Percentiles rank a stretch among this genome's conserved stretches.
Conservation (phyloP, 2,113 vertebrate species). For the Pheucticus melanocephalus region DNA sequence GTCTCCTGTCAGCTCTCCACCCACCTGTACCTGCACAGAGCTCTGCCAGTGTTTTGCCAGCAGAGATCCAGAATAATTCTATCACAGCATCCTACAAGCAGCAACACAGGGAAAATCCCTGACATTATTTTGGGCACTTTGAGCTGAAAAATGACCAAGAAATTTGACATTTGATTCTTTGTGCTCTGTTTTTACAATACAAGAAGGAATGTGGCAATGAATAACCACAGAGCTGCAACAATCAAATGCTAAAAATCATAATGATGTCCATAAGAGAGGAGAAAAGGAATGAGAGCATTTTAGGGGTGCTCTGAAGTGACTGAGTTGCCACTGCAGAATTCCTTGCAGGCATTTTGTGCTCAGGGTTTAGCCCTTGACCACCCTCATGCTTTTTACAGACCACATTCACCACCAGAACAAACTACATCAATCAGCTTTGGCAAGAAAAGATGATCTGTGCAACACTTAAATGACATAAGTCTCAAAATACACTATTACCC, state of each 20-base stretch:
- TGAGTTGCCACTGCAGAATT: neutral
- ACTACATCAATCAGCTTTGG: neutral
- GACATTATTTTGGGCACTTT: neutral
- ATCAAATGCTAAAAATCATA: neutral
- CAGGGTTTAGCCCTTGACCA: neutral
- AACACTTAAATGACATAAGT: neutral
- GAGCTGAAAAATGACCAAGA: neutral
- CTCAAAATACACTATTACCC: neutral
- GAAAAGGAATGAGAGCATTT: neutral
- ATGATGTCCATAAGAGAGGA: neutral
- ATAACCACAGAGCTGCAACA: neutral
- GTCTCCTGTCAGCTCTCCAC: neutral
- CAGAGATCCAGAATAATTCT: neutral
- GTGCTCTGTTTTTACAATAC: neutral
- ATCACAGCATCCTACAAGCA: neutral
- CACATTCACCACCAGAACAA: too few relatives aligned
- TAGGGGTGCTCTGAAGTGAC: neutral
- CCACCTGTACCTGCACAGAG: neutral
- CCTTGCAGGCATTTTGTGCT: neutral
- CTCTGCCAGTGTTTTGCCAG: neutral
- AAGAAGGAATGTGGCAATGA: neutral
- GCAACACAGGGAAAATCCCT: neutral
- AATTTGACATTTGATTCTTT: neutral
- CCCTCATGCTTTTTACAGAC: neutral
- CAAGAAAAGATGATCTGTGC: neutral